Evolutionary conservation across 2,113 vertebrate species (phyloP).

Genomic region (Myotis brandtii): DNA sequence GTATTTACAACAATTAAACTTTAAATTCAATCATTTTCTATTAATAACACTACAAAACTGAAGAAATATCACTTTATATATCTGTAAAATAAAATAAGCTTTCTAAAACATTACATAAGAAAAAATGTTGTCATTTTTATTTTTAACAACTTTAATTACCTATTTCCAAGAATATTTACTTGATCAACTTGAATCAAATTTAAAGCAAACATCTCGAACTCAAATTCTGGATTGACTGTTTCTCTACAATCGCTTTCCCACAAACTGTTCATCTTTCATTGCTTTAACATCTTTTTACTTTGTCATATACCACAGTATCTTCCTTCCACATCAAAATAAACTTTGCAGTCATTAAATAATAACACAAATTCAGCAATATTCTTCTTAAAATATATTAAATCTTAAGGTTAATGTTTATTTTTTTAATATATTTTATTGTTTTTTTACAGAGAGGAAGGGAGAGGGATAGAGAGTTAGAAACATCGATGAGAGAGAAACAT

Average conservation of each 20-base stretch:
- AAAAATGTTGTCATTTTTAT: slow-evolving; percentile 37
- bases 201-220: slow-evolving; percentile 43
- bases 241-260: not conserved
- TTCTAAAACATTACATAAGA: not conserved
- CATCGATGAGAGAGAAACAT: no score
- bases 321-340: slow-evolving; percentile 23
- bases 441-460: no score
- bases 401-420: not conserved
- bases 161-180: slow-evolving; percentile 33
- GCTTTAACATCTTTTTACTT: slow-evolving; percentile 20
- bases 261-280: not conserved
- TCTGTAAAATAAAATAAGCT: not conserved
- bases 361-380: not conserved
- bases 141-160: slow-evolving; percentile 14
- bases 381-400: slow-evolving; percentile 48
- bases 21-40: not conserved
- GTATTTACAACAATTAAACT: slow-evolving; percentile 3
- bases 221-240: slow-evolving; percentile 32
- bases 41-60: not conserved
- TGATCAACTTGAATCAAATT: slow-evolving; percentile 32
- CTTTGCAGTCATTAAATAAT: slow-evolving; percentile 2
- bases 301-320: not conserved
- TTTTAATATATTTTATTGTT: not conserved
- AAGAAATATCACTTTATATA: slow-evolving; percentile 6
- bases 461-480: no score